phyloP scores from a whole-genome alignment of 2,797 vertebrate species.

The Huso huso region DNA sequence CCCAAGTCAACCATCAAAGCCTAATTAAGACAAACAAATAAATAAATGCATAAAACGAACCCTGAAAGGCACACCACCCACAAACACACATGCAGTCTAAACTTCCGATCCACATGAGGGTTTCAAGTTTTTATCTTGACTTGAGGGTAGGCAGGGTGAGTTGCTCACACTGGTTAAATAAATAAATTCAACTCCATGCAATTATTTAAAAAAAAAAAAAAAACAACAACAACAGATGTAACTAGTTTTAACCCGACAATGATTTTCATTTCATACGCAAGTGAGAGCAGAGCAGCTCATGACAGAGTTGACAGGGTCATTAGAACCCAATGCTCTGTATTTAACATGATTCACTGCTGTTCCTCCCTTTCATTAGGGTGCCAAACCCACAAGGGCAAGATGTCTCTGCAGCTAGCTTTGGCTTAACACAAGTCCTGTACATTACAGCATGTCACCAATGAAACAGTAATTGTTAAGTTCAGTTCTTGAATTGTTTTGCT shows the following conservation, averaged over 20 bases:
- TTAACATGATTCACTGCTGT: slow-evolving; percentile 6
- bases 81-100: too few relatives aligned
- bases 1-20: slow-evolving; percentile 95
- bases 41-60: slow-evolving; percentile 1
- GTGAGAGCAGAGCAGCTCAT: slow-evolving; percentile 8
- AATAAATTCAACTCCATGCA: not conserved
- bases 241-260: not conserved
- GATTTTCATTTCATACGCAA: slow-evolving; percentile 7
- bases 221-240: slow-evolving; percentile 19
- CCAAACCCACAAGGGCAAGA: slow-evolving; percentile 18
- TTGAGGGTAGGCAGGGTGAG: not conserved
- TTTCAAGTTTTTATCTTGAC: not conserved
- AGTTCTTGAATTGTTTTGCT: not conserved
- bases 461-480: too few relatives aligned
- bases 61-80: too few relatives aligned
- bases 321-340: slow-evolving; percentile 12
- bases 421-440: too few relatives aligned
- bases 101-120: too few relatives aligned
- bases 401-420: too few relatives aligned
- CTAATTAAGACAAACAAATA: slow-evolving; percentile 47
- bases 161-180: not conserved
- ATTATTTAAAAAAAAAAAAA: not conserved
- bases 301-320: slow-evolving; percentile 13
- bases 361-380: slow-evolving; percentile 5
- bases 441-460: too few relatives aligned